These are phyloP conservation scores for Caenorhabditis sp. DNA, from an alignment of 2,888 invertebrate species.

Conservation along the genomic window DNA sequence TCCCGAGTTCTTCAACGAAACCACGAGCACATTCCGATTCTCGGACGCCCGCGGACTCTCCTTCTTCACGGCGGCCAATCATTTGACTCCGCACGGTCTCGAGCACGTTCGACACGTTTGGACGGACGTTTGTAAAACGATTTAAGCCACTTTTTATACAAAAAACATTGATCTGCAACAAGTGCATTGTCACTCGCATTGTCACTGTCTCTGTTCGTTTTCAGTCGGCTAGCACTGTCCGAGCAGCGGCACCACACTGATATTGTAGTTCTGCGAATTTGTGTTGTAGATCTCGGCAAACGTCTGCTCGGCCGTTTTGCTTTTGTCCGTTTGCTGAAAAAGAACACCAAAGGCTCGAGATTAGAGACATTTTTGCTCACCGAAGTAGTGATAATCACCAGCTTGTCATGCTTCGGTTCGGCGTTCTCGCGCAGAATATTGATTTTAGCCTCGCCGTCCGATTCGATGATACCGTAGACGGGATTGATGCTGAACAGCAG, in stretches of 20 bases:
- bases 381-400: conserved; percentile 41
- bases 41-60: conserved; percentile 36
- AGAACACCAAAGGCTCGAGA: neutral
- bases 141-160: too few species aligned
- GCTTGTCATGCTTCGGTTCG: conserved; percentile 44
- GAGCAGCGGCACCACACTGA: conserved; percentile 45
- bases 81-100: conserved; percentile 30
- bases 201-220: too few species aligned
- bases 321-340: conserved; percentile 12
- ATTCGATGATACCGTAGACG: conserved; percentile 43
- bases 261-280: conserved; percentile 42
- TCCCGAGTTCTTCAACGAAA: conserved; percentile 20
- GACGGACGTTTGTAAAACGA: conserved; percentile 36
- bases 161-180: too few species aligned
- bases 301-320: conserved; percentile 19
- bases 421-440: conserved; percentile 54
- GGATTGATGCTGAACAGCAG: conserved; percentile 55
- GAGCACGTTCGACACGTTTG: conserved; percentile 36
- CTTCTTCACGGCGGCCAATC: conserved; percentile 3
- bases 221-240: too few species aligned
- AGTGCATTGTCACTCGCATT: too few species aligned
- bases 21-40: conserved; percentile 31
- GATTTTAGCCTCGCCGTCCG: conserved; percentile 30
- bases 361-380: conserved; percentile 18
- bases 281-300: conserved; percentile 26